Conservation (phyloP, 2,888 invertebrate genomes). For the Hipparchia sbordonii region DNA sequence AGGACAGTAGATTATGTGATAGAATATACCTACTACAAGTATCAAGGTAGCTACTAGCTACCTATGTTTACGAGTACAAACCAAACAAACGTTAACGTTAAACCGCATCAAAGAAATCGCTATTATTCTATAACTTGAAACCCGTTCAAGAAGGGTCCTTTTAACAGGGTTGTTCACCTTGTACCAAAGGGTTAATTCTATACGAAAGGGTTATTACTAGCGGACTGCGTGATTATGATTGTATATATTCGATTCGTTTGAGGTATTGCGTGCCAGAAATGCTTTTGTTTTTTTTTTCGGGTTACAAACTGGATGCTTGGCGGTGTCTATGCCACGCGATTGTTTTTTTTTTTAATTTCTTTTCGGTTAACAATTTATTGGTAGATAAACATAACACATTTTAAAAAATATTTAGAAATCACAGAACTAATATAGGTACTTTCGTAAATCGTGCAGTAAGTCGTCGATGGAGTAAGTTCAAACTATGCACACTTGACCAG, state of each 20-base stretch:
- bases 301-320: conserved; percentile 55
- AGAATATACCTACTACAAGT: too few relatives aligned
- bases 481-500: too few relatives aligned
- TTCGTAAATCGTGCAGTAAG: too few relatives aligned
- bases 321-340: conserved; percentile 54
- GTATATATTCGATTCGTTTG: conserved; percentile 56
- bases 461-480: too few relatives aligned
- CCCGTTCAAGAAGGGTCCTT: conserved; percentile 60
- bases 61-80: not conserved
- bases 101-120: conserved; percentile 45
- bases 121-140: conserved; percentile 43
- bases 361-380: conserved; percentile 35
- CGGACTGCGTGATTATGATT: conserved; percentile 61
- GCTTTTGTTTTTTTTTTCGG: conserved; percentile 62
- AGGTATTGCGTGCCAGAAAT: conserved; percentile 65
- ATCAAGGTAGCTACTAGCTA: not conserved
- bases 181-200: conserved; percentile 78
- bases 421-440: too few relatives aligned
- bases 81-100: not conserved
- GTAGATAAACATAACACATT: not conserved
- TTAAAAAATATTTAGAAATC: too few relatives aligned
- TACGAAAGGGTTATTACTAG: conserved; percentile 67
- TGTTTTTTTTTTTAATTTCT: conserved; percentile 42
- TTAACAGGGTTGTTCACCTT: conserved; percentile 80
- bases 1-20: too few relatives aligned